Evolutionary conservation across 2,797 vertebrate species (phyloP).

Genomic region (Thripadectes ignobilis): DNA sequence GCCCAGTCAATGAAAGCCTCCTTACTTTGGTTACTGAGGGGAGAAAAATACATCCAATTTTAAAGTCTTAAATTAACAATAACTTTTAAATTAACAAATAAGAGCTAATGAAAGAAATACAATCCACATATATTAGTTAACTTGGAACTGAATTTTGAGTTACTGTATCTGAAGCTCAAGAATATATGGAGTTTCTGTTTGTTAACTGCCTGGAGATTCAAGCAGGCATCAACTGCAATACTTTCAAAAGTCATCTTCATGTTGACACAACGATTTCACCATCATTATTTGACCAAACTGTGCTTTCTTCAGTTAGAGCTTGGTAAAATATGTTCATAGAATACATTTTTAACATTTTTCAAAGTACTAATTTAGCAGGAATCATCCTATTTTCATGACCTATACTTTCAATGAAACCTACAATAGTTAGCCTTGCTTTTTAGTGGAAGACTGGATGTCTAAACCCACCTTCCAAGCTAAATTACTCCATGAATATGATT

Average conservation of each 20-base stretch:
- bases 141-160: not conserved
- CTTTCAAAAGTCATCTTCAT: not conserved
- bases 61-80: not conserved
- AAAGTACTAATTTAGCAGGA: not conserved
- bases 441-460: not conserved
- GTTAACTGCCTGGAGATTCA: not conserved
- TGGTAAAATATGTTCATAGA: not conserved
- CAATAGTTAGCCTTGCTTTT: not conserved
- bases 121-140: not conserved
- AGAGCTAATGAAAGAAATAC: not conserved
- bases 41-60: conserved; percentile 23
- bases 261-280: not conserved
- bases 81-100: not conserved
- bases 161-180: not conserved
- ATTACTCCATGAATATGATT: not conserved
- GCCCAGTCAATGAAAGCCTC: conserved; percentile 96
- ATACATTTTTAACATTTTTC: not conserved
- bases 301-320: not conserved
- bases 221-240: not conserved
- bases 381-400: not conserved
- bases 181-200: not conserved
- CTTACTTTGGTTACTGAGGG: conserved; percentile 89
- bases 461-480: not conserved
- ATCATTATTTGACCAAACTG: not conserved
- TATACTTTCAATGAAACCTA: not conserved